phyloP scores from a whole-genome alignment of 2,888 invertebrate species.

The Melinopterus prodromus region DNA sequence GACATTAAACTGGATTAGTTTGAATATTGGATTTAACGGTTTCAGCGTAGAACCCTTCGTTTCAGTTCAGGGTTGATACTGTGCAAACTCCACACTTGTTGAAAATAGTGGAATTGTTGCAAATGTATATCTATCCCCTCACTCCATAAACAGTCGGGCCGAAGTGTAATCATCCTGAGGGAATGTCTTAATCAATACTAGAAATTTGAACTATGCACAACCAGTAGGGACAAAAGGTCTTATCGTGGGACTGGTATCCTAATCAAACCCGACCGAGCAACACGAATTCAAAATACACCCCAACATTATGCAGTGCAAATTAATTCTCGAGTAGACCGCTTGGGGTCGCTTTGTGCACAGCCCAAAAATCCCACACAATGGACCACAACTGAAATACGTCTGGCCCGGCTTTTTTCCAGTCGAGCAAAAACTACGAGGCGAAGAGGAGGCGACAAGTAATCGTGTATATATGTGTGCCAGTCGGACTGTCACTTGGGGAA shows the following conservation, averaged over 20 bases:
- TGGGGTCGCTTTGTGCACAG: neutral
- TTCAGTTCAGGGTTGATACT: no score
- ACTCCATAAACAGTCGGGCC: neutral
- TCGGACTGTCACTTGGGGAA: neutral
- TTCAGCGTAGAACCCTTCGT: no score
- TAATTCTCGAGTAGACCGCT: neutral
- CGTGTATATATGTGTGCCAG: neutral
- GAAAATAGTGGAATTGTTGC: no score
- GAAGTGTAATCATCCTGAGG: neutral
- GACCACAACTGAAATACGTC: neutral
- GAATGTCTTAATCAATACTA: neutral
- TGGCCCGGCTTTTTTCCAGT: neutral
- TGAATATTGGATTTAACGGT: no score
- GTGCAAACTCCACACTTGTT: no score
- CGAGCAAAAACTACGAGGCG: neutral
- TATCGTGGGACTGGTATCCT: neutral
- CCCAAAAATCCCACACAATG: neutral
- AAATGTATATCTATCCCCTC: neutral
- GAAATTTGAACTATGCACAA: neutral
- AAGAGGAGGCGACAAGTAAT: neutral
- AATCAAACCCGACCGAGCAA: neutral
- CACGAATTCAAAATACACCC: neutral
- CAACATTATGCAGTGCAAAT: neutral
- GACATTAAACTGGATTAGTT: no score
- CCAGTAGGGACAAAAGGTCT: neutral